Base-by-base conservation (phyloP, 2,797 vertebrate species). In the Cottoperca gobio region DNA sequence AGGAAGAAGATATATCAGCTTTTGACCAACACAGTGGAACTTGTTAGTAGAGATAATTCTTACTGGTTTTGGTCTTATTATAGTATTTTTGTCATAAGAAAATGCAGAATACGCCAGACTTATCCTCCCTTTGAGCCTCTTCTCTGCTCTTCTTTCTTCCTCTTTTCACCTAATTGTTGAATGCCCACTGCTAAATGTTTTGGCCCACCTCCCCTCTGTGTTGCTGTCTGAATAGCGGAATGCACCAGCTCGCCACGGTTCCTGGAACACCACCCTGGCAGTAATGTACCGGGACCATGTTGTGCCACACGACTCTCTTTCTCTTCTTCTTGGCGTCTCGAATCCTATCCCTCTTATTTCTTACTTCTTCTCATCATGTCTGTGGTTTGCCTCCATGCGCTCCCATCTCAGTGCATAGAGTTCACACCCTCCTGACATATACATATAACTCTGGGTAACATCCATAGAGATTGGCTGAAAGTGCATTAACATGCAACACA, bases 251-350 rank as follows among this genome's bases (percentile, higher is more conserved):
- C 96, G 96, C 92, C 93, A 94, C 90, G n/a, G 94, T 94, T 90
- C 95, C 96, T 82, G 95, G 95, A 94, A 96, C 91, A n/a, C 92
- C 95, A 96, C n/a, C 95, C 96, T 97, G 91, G 95, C 95, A 95
- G 97, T 97, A n/a, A 97, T 97, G 96, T 97, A 97, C 96, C 90
- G n/a, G n/a, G n/a, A 93, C 93, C 93, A n/a, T 93, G 91, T 94
- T 89, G 86, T 81, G 63, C 88, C n/a, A n/a, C 89, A 88, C 85
- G 91, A 76, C 73, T 78, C 67, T 81, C 49, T 81, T 11, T 63
- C 37, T 73, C 50, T 70, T 48, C 58, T 33, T 65, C 33, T 26
- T 73, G n/a, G n/a, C n/a, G 45, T 60, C 57, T 63, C 49, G 60
- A n/a, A n/a, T 70, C 62, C 70, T 43, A 43, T 73, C 35, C 70